These are phyloP conservation scores for Polypedilum pembai DNA, from an alignment of 1,140 invertebrate species.

Conservation along the genomic window DNA sequence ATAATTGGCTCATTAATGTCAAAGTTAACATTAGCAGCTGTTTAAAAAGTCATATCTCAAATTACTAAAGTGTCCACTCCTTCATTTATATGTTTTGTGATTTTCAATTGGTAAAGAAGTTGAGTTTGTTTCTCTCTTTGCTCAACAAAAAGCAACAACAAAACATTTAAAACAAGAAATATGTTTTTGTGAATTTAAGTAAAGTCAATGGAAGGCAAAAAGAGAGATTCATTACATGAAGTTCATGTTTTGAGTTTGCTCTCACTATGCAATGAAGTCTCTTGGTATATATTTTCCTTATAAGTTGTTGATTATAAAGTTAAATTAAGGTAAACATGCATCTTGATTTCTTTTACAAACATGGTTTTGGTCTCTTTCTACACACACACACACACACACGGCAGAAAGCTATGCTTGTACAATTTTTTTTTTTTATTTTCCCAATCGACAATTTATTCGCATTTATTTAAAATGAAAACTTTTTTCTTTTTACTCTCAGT, in stretches of 20 bases:
- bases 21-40: too few species aligned
- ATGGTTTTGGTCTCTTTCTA: background rate
- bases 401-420: background rate
- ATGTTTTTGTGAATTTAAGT: background rate
- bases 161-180: background rate
- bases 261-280: background rate
- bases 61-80: too few species aligned
- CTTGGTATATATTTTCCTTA: background rate
- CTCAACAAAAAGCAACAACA: too few species aligned
- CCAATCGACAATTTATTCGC: conserved; percentile 16
- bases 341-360: conserved; percentile 7
- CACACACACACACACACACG: background rate
- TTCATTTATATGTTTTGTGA: too few species aligned
- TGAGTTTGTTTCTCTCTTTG: too few species aligned
- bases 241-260: background rate
- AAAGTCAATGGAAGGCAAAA: too few species aligned
- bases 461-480: conserved; percentile 8
- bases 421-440: background rate
- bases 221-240: background rate
- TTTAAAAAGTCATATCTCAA: too few species aligned
- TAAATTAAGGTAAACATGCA: conserved; percentile 7
- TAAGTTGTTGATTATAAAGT: conserved; percentile 14
- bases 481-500: too few species aligned
- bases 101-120: too few species aligned
- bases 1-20: too few species aligned